A percentile compares a stretch with the other conserved stretches of the same genome.
phyloP scores from a whole-genome alignment of 2,113 vertebrate species.

The Aptenodytes forsteri region DNA sequence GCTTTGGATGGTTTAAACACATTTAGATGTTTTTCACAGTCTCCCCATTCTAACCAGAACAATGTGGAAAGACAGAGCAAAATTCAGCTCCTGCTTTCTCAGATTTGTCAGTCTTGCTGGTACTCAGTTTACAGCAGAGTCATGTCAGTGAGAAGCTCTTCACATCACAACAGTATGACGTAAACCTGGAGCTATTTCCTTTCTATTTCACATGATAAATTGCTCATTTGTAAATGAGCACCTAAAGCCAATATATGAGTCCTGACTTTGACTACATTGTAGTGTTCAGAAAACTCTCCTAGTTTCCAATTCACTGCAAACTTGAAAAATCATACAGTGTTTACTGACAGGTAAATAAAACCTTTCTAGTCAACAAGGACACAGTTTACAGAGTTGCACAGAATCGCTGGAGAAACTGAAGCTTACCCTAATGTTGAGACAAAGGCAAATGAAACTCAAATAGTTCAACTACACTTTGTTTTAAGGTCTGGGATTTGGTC shows the following conservation, averaged over 20 bases:
- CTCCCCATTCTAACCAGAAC: background rate
- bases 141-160: background rate
- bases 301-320: background rate
- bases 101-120: background rate
- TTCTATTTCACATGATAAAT: slow-evolving; percentile 37
- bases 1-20: background rate
- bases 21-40: background rate
- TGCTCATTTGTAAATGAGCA: slow-evolving; percentile 60
- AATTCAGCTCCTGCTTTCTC: background rate
- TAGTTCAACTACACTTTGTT: background rate
- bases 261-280: background rate
- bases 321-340: background rate
- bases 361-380: background rate
- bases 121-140: background rate
- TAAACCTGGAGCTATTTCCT: slow-evolving; percentile 42
- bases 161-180: background rate
- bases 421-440: background rate
- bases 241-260: slow-evolving; percentile 36
- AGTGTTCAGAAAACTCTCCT: background rate
- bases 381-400: background rate
- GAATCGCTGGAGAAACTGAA: background rate
- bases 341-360: background rate
- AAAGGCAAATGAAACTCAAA: background rate
- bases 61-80: background rate
- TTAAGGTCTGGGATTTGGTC: background rate